Percentiles rank a stretch among this genome's conserved stretches.
Conservation (phyloP, 2,797 vertebrate genomes). For the Oryzias sinensis region DNA sequence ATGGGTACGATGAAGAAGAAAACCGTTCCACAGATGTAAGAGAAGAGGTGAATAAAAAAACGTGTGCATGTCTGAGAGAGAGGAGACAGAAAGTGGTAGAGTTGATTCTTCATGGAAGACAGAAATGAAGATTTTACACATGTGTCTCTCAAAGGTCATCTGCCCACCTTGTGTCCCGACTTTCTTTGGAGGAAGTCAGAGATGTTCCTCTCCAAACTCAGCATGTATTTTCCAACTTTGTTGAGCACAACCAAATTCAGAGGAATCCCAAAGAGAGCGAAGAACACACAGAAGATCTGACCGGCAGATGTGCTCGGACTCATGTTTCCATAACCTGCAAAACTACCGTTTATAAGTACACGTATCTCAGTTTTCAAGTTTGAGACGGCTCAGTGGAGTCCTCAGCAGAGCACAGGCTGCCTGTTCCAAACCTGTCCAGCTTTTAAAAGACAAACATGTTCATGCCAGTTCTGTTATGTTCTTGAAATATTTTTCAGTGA, state of each 20-base stretch:
- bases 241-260: conserved; percentile 89
- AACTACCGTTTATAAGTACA: conserved; percentile 14
- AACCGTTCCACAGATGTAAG: conserved; percentile 60
- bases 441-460: too few species aligned
- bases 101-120: neutral
- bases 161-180: conserved; percentile 78
- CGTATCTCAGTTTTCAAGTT: neutral
- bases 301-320: conserved; percentile 79
- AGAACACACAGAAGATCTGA: conserved; percentile 91
- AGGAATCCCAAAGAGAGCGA: conserved; percentile 89
- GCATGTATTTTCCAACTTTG: conserved; percentile 87
- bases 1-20: conserved; percentile 88
- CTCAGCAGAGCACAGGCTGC: too few species aligned
- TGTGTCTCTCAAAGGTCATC: neutral
- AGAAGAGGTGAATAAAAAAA: conserved; percentile 77
- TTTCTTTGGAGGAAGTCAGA: conserved; percentile 68
- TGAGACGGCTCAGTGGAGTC: neutral
- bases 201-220: conserved; percentile 76
- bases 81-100: neutral
- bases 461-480: too few species aligned
- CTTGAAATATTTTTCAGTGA: too few species aligned
- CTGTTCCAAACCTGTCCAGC: too few species aligned
- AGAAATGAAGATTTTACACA: neutral
- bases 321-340: conserved; percentile 89
- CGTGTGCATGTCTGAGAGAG: conserved; percentile 63